Base-by-base conservation (phyloP, 1,140 invertebrate genomes). In the Brachystomella parvula region DNA sequence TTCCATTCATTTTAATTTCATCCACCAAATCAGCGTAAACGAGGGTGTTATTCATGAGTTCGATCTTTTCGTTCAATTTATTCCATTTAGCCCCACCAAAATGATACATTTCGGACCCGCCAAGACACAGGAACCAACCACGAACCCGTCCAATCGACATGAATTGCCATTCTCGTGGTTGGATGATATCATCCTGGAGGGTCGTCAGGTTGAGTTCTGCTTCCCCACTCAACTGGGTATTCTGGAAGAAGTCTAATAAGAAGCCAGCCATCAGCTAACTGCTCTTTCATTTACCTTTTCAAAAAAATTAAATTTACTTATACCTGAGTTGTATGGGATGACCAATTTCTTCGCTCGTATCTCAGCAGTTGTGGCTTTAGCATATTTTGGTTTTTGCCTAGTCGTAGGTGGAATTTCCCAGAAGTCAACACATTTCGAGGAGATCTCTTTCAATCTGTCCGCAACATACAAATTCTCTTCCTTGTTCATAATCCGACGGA, bases 21-120 rank as follows among this genome's bases (percentile, higher is more conserved):
- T 82, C 82, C 0, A 92, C 86, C 35, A 90, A 76, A 79, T 94
- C 90, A 0, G 83, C 90, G 74, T 86, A 90, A 30, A 94, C 76
- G 0, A 94, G 73, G 2, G 90, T 92, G 28, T 87, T 83, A 0
- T 82, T 78, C 3, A 87, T 84, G 21, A 94, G 76, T 74, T 88
- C 83, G 21, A 92, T 70, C 1, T 75, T 76, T 1, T 77, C 63
- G 1, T 80, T 69, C 2, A 81, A 77, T 33, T 73, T 77, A 44
- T 70, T 77, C 83, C 83, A 85, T 56, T 70, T 62, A 0, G 49
- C 71, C 76, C 9, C 64, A 39, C 35, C 66, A 33, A 65, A 70
- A 26, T 59, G 35, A 49, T 65, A 72, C 0, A 73, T 68, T 17
- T 73, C 47, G n/a, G 61, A 47, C 0, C 64, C 62, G 28, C 74